These are phyloP conservation scores for Zaprionus kolodkinae DNA, from an alignment of 1,140 invertebrate species.

Conservation along the genomic window DNA sequence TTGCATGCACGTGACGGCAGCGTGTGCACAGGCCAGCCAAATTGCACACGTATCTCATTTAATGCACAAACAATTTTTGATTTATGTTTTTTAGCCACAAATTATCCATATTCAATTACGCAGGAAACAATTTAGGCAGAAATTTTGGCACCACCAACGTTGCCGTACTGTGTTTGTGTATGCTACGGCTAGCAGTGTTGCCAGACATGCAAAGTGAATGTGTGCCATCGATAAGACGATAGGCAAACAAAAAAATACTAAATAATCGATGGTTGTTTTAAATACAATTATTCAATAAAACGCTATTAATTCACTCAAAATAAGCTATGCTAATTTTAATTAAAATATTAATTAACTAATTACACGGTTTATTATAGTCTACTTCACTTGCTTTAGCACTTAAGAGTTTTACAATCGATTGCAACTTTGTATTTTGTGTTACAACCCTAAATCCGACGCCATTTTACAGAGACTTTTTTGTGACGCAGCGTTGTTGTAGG, in stretches of 20 bases:
- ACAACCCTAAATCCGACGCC: constrained; percentile 65
- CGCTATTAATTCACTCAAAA: neutral
- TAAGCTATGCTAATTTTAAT: neutral
- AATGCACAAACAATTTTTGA: constrained; percentile 21
- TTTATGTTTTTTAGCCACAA: neutral
- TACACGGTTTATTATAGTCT: too few species aligned
- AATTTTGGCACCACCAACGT: constrained; percentile 32
- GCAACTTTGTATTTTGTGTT: constrained; percentile 2
- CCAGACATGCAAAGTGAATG: constrained; percentile 5
- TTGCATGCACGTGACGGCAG: neutral
- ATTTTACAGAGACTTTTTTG: constrained; percentile 70
- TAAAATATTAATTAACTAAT: too few species aligned
- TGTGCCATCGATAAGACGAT: constrained; percentile 7
- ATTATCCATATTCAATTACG: constrained; percentile 48
- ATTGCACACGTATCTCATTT: constrained; percentile 16
- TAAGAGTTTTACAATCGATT: constrained; percentile 1
- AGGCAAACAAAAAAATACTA: neutral
- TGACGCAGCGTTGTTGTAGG: constrained; percentile 68
- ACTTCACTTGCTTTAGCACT: neutral
- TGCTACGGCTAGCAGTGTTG: constrained; percentile 25
- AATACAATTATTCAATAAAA: neutral
- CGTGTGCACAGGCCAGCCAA: constrained; percentile 38
- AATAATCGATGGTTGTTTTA: constrained; percentile 7
- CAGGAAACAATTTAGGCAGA: constrained; percentile 44
- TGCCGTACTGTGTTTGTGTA: constrained; percentile 51